Percentiles rank a stretch among this genome's conserved stretches.
Evolutionary conservation across 2,888 invertebrate genomes (phyloP).

Genomic region (Herminia tarsipennalis): DNA sequence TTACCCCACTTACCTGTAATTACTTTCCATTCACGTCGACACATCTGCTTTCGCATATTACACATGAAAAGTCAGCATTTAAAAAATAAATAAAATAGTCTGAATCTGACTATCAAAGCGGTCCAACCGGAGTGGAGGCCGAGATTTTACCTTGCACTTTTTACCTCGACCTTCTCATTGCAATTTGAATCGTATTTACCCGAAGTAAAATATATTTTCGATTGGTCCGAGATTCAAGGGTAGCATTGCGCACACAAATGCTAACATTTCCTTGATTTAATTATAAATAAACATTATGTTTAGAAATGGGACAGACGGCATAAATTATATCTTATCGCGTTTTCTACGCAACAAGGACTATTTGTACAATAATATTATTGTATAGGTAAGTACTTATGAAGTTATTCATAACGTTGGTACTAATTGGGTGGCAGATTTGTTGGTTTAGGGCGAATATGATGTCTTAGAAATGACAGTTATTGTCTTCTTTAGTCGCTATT

Average conservation of each 20-base stretch:
- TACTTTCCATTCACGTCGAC: too few species aligned
- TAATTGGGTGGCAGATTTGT: constrained; percentile 12
- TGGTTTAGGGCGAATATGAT: neutral
- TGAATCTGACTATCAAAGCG: constrained; percentile 10
- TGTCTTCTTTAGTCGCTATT: too few species aligned
- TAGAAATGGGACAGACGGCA: constrained; percentile 5
- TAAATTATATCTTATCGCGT: constrained; percentile 19
- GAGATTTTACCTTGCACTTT: constrained; percentile 13
- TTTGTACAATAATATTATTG: constrained; percentile 12
- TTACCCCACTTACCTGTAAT: too few species aligned
- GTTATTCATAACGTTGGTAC: constrained; percentile 5
- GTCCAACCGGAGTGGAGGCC: constrained; percentile 1
- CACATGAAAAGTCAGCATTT: neutral
- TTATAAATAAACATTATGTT: constrained; percentile 35
- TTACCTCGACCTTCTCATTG: neutral
- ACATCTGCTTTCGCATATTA: too few species aligned
- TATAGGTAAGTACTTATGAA: constrained; percentile 3
- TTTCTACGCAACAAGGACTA: constrained; percentile 18
- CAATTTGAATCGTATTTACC: constrained; percentile 1
- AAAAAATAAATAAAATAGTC: constrained; percentile 5
- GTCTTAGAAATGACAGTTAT: neutral
- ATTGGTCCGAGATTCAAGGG: neutral
- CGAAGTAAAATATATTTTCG: neutral
- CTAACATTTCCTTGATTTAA: constrained; percentile 39
- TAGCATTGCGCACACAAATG: constrained; percentile 36